Conservation (phyloP, 1,140 invertebrate genomes). For the Drosophila melanica region DNA sequence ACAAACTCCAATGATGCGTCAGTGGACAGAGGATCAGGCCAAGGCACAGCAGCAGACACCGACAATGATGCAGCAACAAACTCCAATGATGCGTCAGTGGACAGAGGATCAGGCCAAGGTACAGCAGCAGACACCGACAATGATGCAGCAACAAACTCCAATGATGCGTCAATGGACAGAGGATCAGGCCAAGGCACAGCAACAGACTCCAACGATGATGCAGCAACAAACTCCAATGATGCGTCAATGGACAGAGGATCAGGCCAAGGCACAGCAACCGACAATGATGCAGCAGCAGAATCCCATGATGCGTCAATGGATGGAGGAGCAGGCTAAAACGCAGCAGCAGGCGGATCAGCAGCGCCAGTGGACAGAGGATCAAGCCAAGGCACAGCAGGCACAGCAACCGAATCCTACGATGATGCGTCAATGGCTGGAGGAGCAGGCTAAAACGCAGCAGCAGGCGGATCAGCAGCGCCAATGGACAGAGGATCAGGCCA, state of each 20-base stretch:
- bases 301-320: constrained; percentile 29
- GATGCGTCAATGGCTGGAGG: constrained; percentile 38
- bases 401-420: constrained; percentile 9
- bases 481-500: constrained; percentile 18
- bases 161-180: constrained; percentile 24
- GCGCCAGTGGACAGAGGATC: constrained; percentile 21
- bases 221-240: background rate
- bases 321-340: constrained; percentile 23
- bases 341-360: background rate
- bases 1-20: too few relatives aligned
- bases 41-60: constrained; percentile 17
- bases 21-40: constrained; percentile 19
- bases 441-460: constrained; percentile 1
- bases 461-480: constrained; percentile 10
- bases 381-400: constrained; percentile 11
- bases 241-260: constrained; percentile 21
- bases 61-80: constrained; percentile 8
- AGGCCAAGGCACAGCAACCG: constrained; percentile 8
- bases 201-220: background rate
- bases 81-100: constrained; percentile 28
- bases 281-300: constrained; percentile 7
- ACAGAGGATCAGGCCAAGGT: constrained; percentile 27
- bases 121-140: constrained; percentile 3
- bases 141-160: background rate
- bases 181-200: constrained; percentile 6